Conservation (phyloP, 2,113 vertebrate genomes). For the Pan troglodytes region DNA sequence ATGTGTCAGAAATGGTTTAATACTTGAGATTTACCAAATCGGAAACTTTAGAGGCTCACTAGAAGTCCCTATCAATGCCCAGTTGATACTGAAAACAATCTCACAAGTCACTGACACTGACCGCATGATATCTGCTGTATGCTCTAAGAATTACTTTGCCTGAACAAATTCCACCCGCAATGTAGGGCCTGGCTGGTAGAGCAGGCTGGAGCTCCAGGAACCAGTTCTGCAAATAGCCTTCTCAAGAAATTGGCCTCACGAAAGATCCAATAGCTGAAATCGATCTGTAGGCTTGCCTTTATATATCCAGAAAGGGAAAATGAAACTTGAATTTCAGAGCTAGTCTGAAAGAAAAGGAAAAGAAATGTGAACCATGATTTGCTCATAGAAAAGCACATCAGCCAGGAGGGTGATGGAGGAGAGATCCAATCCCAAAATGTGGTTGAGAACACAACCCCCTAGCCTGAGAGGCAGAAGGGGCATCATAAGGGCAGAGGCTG, state of each 20-base stretch:
- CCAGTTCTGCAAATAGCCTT: neutral
- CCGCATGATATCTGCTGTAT: neutral
- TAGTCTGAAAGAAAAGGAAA: neutral
- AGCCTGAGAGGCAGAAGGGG: neutral
- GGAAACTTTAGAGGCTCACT: neutral
- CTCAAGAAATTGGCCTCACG: neutral
- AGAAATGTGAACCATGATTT: neutral
- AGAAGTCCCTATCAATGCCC: neutral
- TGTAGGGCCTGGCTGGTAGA: neutral
- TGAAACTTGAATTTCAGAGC: neutral
- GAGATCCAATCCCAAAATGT: neutral
- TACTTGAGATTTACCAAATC: neutral
- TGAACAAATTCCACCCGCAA: neutral
- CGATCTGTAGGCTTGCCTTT: neutral
- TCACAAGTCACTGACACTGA: neutral
- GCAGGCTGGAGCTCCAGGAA: neutral
- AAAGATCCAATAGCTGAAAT: neutral
- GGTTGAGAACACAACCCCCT: neutral
- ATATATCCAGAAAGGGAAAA: neutral
- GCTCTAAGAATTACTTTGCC: neutral
- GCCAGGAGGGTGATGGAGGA: neutral
- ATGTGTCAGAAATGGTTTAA: constrained; percentile 9
- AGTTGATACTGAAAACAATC: neutral
- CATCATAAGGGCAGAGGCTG: neutral
- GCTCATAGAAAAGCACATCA: neutral